Evolutionary conservation across 2,797 vertebrate genomes (phyloP).

Genomic region (Platyrinchus mystaceus): DNA sequence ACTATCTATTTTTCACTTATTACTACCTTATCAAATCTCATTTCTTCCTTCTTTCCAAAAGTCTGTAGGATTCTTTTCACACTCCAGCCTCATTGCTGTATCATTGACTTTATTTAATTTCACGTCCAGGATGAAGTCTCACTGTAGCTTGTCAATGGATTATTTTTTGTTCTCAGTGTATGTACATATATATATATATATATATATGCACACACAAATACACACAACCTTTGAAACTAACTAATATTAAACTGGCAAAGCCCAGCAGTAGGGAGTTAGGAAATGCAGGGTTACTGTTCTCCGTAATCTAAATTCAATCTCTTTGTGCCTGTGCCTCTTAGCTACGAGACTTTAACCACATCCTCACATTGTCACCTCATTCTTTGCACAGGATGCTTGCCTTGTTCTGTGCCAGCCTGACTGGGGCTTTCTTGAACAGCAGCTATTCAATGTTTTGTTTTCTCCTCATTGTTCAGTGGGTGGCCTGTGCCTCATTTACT

Average conservation of each 20-base stretch:
- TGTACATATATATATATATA: no score
- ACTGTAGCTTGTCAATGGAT: neutral
- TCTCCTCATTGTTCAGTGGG: slow-evolving; percentile 52
- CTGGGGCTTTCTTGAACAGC: slow-evolving; percentile 41
- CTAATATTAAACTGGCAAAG: neutral
- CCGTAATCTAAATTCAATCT: slow-evolving; percentile 44
- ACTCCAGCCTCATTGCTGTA: neutral
- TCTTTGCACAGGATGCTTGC: slow-evolving; percentile 62
- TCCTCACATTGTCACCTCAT: slow-evolving; percentile 60
- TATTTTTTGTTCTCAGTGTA: neutral
- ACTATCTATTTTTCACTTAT: neutral
- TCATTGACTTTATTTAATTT: neutral
- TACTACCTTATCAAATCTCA: neutral
- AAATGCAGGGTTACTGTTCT: slow-evolving; percentile 14
- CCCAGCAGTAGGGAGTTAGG: neutral
- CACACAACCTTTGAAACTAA: neutral
- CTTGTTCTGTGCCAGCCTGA: slow-evolving; percentile 49
- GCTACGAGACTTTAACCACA: slow-evolving; percentile 38
- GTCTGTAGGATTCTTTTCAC: neutral
- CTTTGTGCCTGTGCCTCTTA: slow-evolving; percentile 27
- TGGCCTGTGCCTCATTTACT: slow-evolving; percentile 61
- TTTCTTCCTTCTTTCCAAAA: neutral
- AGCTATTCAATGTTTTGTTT: slow-evolving; percentile 58
- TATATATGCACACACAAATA: neutral
- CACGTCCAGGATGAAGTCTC: neutral